phyloP scores from a whole-genome alignment of 1,140 invertebrate genomes.

The Hetaerina americana region DNA sequence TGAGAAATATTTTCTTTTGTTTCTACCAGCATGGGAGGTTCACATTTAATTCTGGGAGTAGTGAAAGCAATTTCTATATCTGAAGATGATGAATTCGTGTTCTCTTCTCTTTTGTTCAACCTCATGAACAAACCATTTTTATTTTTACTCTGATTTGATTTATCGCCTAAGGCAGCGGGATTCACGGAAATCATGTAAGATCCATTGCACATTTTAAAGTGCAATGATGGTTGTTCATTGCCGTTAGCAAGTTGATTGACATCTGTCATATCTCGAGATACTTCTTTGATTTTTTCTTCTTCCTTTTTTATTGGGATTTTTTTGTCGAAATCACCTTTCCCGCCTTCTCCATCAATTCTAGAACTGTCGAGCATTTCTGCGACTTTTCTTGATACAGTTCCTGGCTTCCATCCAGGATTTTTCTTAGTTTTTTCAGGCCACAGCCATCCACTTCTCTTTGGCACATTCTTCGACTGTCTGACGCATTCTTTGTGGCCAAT shows the following conservation, averaged over 20 bases:
- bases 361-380: background rate
- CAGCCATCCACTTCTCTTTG: background rate
- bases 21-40: background rate
- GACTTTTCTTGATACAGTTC: background rate
- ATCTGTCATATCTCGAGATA: too few relatives aligned
- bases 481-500: background rate
- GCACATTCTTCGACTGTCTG: background rate
- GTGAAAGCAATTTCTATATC: background rate
- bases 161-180: background rate
- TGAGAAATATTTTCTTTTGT: background rate
- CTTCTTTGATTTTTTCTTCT: background rate
- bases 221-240: background rate
- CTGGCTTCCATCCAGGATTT: background rate
- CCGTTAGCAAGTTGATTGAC: too few relatives aligned
- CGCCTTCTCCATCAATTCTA: background rate
- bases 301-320: background rate
- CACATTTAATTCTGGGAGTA: background rate
- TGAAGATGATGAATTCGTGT: background rate
- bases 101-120: background rate
- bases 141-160: background rate
- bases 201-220: background rate
- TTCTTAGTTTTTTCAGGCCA: background rate
- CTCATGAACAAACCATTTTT: background rate
- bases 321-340: background rate
- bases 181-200: background rate